Evolutionary conservation across 2,113 vertebrate genomes (phyloP), one percentile per base, ranked within the genome.

Genomic region (Pygoscelis antarcticus): DNA sequence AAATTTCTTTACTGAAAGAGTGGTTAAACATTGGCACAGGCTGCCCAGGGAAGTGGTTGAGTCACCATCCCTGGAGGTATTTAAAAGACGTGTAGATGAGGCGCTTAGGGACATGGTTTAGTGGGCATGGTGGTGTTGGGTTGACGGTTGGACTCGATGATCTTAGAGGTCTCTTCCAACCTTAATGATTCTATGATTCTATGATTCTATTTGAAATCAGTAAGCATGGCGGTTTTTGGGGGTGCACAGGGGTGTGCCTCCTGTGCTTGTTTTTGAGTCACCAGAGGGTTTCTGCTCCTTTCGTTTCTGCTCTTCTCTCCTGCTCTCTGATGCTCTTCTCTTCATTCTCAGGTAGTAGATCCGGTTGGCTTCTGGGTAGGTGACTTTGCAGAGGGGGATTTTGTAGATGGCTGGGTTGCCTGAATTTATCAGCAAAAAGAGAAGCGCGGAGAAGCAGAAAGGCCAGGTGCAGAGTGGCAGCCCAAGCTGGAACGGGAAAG

Each of bases 381-480:
- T 98, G 96, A 99, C 99, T 92, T 99, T 98, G 94, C 98, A 98
- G 75, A 99, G 98, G 0, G 99, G 99, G 22, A 99, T 97, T 97
- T 98, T 99, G 98, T 98, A 98, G 94, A 99, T 99, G 92, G 90
- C 97, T 0, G 98, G 96, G 64, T 98, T 99, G 83, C 98, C 99
- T 11, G 98, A 99, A 1, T 98, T 99, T 38, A 99, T 89, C 76
- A 99, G 98, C 88, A 99, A 97, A 94, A 99, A 99, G 47, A 98
- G 99, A 61, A 99, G 98, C 0, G 99, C 98, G 0, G 99, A 99
- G 58, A 99, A 97, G 96, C 99, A 99, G 97, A 99, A 99, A 21
- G 99, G 99, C 99, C 99, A 99, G 10, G 99, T 99, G 90, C 99
- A 99, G 27, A 99, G 97, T 0, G 99, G 99, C 62, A 99, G 96